phyloP scores from a whole-genome alignment of 1,140 invertebrate species.

The Drosophila prosaltans region DNA sequence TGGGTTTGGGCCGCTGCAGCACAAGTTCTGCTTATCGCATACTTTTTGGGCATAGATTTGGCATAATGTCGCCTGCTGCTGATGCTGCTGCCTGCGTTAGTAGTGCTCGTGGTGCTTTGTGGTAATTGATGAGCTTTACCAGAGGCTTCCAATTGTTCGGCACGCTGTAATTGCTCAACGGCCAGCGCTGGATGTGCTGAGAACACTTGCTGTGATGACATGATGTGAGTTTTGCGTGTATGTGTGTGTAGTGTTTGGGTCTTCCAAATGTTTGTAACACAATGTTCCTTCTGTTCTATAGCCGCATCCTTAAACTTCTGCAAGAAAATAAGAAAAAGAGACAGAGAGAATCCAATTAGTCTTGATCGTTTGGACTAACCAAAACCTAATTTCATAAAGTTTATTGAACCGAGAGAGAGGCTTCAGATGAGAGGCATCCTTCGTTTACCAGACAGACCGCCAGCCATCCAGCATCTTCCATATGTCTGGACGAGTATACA shows the following conservation, averaged over 20 bases:
- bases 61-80: conserved; percentile 54
- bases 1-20: conserved; percentile 33
- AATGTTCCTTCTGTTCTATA: conserved; percentile 20
- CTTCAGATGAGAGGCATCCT: conserved; percentile 58
- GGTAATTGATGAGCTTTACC: conserved; percentile 33
- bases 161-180: conserved; percentile 71
- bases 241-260: conserved; percentile 2
- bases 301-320: conserved; percentile 57
- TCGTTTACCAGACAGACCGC: conserved; percentile 18
- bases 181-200: conserved; percentile 80
- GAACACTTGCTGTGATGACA: conserved; percentile 74
- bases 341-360: conserved; percentile 68
- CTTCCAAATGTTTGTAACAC: neutral
- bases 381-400: conserved; percentile 73
- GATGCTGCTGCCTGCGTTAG: conserved; percentile 31
- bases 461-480: conserved; percentile 17
- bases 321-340: conserved; percentile 27
- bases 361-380: conserved; percentile 17
- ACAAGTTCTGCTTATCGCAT: conserved; percentile 62
- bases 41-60: conserved; percentile 70
- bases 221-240: conserved; percentile 22
- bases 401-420: conserved; percentile 60
- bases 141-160: conserved; percentile 48
- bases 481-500: conserved; percentile 39
- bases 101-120: conserved; percentile 32